Percentiles rank a stretch among this genome's conserved stretches.
Evolutionary conservation across 2,113 vertebrate genomes (phyloP).

Genomic region (Cyprinodon tularosa): DNA sequence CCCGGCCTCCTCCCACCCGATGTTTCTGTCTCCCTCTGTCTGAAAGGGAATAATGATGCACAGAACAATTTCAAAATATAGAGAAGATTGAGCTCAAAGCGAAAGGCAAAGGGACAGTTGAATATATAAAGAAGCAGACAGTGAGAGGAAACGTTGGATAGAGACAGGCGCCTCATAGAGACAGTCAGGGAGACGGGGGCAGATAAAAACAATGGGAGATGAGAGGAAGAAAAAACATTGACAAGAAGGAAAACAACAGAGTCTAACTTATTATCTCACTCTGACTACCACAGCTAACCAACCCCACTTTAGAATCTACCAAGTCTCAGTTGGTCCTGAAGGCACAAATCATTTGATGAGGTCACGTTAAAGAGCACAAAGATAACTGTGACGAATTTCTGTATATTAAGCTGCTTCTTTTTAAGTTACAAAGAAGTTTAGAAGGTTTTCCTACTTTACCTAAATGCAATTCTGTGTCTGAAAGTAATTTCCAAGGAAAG

Average conservation of each 20-base stretch:
- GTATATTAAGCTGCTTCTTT: not conserved
- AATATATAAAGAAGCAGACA: slow-evolving; percentile 30
- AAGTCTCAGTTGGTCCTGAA: slow-evolving; percentile 5
- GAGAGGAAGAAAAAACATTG: slow-evolving; percentile 34
- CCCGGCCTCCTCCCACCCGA: slow-evolving; percentile 12
- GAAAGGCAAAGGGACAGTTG: slow-evolving; percentile 52
- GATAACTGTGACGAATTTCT: not conserved
- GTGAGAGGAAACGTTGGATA: slow-evolving; percentile 43
- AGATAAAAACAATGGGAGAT: slow-evolving; percentile 48
- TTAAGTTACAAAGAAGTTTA: not conserved
- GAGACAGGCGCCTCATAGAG: slow-evolving; percentile 41
- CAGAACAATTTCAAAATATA: slow-evolving; percentile 15
- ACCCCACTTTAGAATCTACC: slow-evolving; percentile 42
- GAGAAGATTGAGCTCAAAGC: slow-evolving; percentile 24
- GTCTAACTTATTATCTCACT: slow-evolving; percentile 51
- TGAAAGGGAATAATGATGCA: slow-evolving; percentile 55
- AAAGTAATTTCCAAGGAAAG: too few relatives aligned
- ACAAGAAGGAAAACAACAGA: slow-evolving; percentile 26
- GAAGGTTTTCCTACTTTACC: too few relatives aligned
- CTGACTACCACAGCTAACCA: slow-evolving; percentile 48
- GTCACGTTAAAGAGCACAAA: not conserved
- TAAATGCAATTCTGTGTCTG: too few relatives aligned
- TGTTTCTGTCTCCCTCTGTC: slow-evolving; percentile 40
- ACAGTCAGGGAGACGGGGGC: slow-evolving; percentile 38
- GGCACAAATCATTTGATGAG: not conserved